These are phyloP conservation scores for Passer domesticus DNA, from an alignment of 2,113 vertebrate species.

Conservation along the genomic window DNA sequence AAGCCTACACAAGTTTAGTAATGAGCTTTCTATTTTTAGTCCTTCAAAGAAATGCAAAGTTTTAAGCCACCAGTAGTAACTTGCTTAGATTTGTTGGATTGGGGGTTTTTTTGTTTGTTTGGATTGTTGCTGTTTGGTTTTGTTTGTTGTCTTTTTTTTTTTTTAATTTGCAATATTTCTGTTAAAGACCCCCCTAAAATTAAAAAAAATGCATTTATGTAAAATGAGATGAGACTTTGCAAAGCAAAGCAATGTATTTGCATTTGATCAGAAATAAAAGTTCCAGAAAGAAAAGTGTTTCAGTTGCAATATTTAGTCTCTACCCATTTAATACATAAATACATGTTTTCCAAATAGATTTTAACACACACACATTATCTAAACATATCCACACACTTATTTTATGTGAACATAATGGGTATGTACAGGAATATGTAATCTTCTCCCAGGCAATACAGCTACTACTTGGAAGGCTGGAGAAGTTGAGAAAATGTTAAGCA, in stretches of 20 bases:
- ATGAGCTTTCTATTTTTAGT: not conserved
- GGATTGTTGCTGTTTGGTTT: not conserved
- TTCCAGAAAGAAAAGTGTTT: not conserved
- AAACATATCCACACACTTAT: not conserved
- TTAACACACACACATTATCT: not conserved
- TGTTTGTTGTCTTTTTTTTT: not conserved
- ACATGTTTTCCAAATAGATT: not conserved
- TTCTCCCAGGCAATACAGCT: not conserved
- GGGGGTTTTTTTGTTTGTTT: not conserved
- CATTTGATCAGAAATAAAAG: not conserved
- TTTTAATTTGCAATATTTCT: not conserved
- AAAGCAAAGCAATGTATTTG: not conserved
- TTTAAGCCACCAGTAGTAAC: not conserved
- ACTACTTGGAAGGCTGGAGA: not conserved
- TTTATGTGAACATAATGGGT: not conserved
- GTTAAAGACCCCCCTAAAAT: rapidly evolving
- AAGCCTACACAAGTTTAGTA: not conserved
- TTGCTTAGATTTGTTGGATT: not conserved
- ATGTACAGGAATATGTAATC: not conserved
- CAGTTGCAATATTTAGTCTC: not conserved
- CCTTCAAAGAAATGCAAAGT: not conserved
- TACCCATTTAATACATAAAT: not conserved
- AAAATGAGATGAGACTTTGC: not conserved
- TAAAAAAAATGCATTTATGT: not conserved
- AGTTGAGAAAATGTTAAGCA: not conserved